These are phyloP conservation scores for Craseonycteris thonglongyai DNA, from an alignment of 2,113 vertebrate species.

Conservation along the genomic window DNA sequence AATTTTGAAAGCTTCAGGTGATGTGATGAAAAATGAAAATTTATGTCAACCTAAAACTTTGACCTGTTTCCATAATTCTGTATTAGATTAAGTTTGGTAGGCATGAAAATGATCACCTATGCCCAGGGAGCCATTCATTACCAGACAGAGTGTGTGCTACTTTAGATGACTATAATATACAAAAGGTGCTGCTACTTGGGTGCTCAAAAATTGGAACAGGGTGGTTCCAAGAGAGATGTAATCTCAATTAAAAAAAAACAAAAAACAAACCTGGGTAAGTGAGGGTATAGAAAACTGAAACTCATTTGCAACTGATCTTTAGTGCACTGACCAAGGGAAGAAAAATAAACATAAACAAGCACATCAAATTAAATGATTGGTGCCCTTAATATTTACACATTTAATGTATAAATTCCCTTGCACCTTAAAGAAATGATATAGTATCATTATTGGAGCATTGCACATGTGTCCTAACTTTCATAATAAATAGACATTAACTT, in stretches of 20 bases:
- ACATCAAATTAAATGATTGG: background rate
- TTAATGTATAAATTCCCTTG: background rate
- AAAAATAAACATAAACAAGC: background rate
- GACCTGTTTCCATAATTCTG: background rate
- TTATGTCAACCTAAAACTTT: background rate
- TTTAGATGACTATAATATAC: background rate
- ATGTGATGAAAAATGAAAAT: background rate
- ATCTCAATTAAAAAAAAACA: background rate
- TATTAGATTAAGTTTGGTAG: background rate
- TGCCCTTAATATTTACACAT: background rate
- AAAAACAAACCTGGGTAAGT: background rate
- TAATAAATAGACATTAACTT: background rate
- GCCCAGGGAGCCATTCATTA: rapidly evolving
- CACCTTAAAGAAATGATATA: background rate
- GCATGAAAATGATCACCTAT: background rate
- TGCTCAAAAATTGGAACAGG: background rate
- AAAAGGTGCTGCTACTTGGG: background rate
- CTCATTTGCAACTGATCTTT: background rate
- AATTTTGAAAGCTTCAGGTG: slow-evolving; percentile 43
- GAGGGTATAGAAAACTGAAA: background rate
- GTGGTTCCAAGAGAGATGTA: background rate
- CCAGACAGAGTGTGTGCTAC: background rate
- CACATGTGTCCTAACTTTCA: background rate
- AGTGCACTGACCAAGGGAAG: background rate
- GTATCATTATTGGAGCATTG: background rate